Percentiles rank a stretch among this genome's conserved stretches.
phyloP scores from a whole-genome alignment of 2,797 vertebrate genomes.

The Leucoraja ocellata region DNA sequence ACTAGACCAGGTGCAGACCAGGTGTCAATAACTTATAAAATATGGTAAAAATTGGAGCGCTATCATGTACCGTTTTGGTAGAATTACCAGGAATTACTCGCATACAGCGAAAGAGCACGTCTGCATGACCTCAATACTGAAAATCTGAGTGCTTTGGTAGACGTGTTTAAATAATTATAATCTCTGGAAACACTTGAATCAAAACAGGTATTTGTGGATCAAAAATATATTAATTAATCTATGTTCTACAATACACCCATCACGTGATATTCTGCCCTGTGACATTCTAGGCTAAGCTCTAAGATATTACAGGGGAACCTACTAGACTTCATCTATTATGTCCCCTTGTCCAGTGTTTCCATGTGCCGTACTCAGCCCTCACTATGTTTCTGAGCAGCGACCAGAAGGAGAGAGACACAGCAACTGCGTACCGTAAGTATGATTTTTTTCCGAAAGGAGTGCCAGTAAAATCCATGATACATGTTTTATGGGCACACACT shows the following conservation, averaged over 20 bases:
- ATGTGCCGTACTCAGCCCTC: slow-evolving; percentile 91
- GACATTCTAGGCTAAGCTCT: not conserved
- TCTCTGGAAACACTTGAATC: not conserved
- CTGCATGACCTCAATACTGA: not conserved
- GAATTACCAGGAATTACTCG: too few relatives aligned
- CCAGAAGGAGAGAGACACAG: slow-evolving; percentile 85
- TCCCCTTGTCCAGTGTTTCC: slow-evolving; percentile 69
- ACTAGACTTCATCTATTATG: not conserved
- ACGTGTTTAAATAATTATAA: not conserved
- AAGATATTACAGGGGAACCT: not conserved
- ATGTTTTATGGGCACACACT: slow-evolving; percentile 4
- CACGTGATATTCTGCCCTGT: not conserved
- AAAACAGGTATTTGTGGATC: not conserved
- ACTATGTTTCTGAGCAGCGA: slow-evolving; percentile 91
- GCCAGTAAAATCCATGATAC: slow-evolving; percentile 40
- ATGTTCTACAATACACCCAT: not conserved
- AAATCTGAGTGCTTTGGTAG: not conserved
- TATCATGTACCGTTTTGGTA: too few relatives aligned
- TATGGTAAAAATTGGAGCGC: too few relatives aligned
- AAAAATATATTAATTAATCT: not conserved
- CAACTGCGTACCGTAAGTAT: slow-evolving; percentile 84
- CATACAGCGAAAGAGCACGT: too few relatives aligned
- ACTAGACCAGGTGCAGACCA: too few relatives aligned
- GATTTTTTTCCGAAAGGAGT: not conserved
- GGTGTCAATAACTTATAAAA: too few relatives aligned